phyloP scores from a whole-genome alignment of 2,888 invertebrate species.

The Muscina levida region DNA sequence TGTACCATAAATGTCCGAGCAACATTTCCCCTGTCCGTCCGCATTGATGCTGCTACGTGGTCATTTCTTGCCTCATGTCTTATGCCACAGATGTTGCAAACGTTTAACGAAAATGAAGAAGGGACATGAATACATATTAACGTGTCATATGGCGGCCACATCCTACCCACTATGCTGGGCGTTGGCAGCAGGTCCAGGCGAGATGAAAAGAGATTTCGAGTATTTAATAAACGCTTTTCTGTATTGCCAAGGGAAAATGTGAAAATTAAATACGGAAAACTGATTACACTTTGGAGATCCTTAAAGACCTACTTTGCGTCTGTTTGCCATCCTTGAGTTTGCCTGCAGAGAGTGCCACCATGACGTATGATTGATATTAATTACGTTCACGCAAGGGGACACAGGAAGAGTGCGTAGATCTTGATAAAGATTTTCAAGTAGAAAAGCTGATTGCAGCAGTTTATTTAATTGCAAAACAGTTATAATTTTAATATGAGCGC shows the following conservation, averaged over 20 bases:
- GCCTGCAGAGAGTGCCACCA: neutral
- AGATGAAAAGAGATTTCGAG: slow-evolving; percentile 22
- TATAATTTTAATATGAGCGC: too few species aligned
- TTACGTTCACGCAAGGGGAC: too few species aligned
- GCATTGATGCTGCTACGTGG: slow-evolving; percentile 29
- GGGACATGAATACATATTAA: slow-evolving; percentile 57
- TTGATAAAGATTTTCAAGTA: too few species aligned
- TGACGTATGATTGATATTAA: too few species aligned
- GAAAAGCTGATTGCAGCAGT: too few species aligned
- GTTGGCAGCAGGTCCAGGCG: neutral
- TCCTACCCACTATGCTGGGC: too few species aligned
- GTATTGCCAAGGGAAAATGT: slow-evolving; percentile 42
- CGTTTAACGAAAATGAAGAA: slow-evolving; percentile 53
- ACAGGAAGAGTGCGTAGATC: too few species aligned
- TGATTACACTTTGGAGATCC: neutral
- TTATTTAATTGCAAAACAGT: too few species aligned
- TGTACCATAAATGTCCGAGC: slow-evolving; percentile 59
- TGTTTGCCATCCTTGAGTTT: neutral
- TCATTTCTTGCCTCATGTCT: slow-evolving; percentile 34
- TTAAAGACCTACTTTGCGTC: slow-evolving; percentile 2
- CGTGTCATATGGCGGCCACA: slow-evolving; percentile 49
- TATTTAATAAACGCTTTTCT: slow-evolving; percentile 56
- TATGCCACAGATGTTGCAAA: slow-evolving; percentile 61
- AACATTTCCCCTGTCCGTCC: slow-evolving; percentile 39
- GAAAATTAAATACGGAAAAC: slow-evolving; percentile 44